Evolutionary conservation across 2,113 vertebrate species (phyloP).

Genomic region (Bambusicola thoracicus): DNA sequence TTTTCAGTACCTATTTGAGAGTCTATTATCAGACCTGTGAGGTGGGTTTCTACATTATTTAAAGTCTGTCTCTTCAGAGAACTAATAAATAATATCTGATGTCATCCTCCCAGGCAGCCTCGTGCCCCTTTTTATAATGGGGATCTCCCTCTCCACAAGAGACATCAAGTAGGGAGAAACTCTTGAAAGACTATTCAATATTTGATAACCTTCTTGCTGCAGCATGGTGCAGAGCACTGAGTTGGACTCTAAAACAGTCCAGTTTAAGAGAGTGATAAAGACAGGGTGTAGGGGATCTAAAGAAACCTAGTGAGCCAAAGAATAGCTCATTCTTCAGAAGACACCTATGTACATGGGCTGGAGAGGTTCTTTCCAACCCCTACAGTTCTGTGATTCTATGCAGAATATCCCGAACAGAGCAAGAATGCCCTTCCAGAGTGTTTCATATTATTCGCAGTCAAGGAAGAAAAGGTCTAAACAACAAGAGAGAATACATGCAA

Average conservation of each 20-base stretch:
- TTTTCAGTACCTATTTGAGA: not conserved
- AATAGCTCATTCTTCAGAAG: rapidly evolving
- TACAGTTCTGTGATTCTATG: no score
- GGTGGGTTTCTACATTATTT: not conserved
- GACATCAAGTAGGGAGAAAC: not conserved
- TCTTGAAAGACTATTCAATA: constrained; percentile 3
- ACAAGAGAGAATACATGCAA: not conserved
- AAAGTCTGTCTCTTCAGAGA: not conserved
- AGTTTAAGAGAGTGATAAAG: not conserved
- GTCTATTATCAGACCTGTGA: not conserved
- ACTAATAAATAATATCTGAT: not conserved
- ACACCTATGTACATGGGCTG: not conserved
- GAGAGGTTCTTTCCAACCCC: no score
- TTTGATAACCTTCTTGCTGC: not conserved
- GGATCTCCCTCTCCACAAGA: not conserved
- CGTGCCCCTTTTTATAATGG: not conserved
- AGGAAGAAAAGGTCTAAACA: not conserved
- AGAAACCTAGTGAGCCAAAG: not conserved
- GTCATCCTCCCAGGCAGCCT: not conserved
- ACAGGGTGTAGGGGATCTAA: not conserved
- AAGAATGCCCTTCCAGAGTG: not conserved
- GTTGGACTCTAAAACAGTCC: not conserved
- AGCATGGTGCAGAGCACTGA: not conserved
- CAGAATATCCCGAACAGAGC: not conserved
- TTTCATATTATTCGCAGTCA: not conserved